These are phyloP conservation scores for Phyllopteryx taeniolatus DNA, from an alignment of 2,113 vertebrate species.

Conservation along the genomic window DNA sequence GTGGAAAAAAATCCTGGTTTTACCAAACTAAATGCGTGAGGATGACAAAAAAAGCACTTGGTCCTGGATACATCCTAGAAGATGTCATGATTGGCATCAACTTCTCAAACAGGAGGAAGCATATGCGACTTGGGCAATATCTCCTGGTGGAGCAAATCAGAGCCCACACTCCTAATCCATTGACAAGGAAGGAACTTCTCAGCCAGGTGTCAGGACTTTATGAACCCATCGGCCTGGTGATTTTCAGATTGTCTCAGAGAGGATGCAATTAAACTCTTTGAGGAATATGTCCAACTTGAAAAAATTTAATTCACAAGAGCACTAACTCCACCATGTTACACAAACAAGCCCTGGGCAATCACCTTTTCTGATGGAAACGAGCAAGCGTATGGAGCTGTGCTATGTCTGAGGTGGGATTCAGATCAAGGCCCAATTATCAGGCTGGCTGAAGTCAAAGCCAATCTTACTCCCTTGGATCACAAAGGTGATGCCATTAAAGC, in stretches of 20 bases:
- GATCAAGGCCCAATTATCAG: neutral
- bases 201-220: slow-evolving; percentile 23
- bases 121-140: slow-evolving; percentile 4
- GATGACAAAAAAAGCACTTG: slow-evolving; percentile 12
- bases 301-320: slow-evolving; percentile 2
- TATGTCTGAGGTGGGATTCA: neutral
- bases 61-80: neutral
- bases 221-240: slow-evolving; percentile 6
- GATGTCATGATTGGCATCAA: neutral
- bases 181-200: slow-evolving; percentile 10
- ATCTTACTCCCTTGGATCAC: neutral
- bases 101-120: slow-evolving; percentile 12
- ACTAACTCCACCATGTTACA: neutral
- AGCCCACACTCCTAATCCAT: slow-evolving; percentile 1
- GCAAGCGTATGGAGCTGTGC: slow-evolving; percentile 1
- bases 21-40: neutral
- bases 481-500: slow-evolving; percentile 17
- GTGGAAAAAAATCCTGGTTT: neutral
- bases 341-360: fast-evolving
- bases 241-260: slow-evolving; percentile 19
- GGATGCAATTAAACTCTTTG: slow-evolving; percentile 21
- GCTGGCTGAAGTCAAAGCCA: slow-evolving; percentile 22
- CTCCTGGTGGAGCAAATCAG: slow-evolving; percentile 5
- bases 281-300: slow-evolving; percentile 7
- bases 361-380: slow-evolving; percentile 24